Conservation (phyloP, 2,888 invertebrate species). For the Stenurella melanura region DNA sequence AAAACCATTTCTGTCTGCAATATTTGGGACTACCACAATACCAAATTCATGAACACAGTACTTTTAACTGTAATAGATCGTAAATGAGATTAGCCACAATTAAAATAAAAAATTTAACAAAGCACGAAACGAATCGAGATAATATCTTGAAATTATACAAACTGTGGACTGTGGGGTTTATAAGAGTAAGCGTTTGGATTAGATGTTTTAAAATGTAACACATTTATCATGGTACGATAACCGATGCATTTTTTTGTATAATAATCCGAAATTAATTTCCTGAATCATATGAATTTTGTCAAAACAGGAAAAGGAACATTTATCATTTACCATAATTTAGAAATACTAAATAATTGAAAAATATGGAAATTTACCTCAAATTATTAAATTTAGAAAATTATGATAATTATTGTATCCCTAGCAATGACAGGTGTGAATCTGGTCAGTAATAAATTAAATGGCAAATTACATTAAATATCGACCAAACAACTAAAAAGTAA, state of each 20-base stretch:
- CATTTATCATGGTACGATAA: not conserved
- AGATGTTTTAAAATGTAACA: not conserved
- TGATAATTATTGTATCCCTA: not conserved
- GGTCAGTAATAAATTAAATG: no score
- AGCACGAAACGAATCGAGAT: slow-evolving; percentile 33
- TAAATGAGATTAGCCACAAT: slow-evolving; percentile 7
- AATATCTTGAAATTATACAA: slow-evolving; percentile 33
- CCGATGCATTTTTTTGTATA: not conserved
- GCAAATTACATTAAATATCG: no score
- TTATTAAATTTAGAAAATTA: not conserved
- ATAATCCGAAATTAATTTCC: slow-evolving; percentile 24
- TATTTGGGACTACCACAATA: slow-evolving; percentile 7
- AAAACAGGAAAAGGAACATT: slow-evolving; percentile 35
- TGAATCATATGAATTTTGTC: slow-evolving; percentile 11
- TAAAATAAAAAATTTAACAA: slow-evolving; percentile 32
- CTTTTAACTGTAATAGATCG: slow-evolving; percentile 14
- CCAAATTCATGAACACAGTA: slow-evolving; percentile 1
- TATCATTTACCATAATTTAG: slow-evolving; percentile 24
- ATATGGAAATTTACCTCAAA: slow-evolving; percentile 31
- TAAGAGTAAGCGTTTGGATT: not conserved
- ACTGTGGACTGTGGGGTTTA: slow-evolving; percentile 13
- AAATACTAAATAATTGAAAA: slow-evolving; percentile 20
- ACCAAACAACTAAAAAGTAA: no score
- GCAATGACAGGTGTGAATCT: no score
- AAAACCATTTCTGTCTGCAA: not conserved